phyloP scores from a whole-genome alignment of 1,140 invertebrate species.

The Sitophilus oryzae region DNA sequence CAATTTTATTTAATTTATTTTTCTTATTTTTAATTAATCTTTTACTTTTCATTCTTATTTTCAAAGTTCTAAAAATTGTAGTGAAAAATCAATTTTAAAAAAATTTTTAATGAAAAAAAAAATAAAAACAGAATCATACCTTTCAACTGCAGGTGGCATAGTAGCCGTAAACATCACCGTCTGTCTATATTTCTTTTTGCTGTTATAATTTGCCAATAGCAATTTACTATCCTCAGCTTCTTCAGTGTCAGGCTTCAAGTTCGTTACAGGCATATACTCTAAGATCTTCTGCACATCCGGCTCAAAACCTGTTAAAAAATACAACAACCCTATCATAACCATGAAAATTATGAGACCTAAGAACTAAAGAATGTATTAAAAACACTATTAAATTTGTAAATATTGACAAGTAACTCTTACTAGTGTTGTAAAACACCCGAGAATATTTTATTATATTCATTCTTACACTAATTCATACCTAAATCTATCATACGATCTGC shows the following conservation, averaged over 20 bases:
- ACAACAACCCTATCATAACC: too few species aligned
- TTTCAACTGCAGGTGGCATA: slow-evolving; percentile 97
- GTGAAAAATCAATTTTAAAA: too few species aligned
- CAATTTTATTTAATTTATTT: too few species aligned
- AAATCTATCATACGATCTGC: slow-evolving; percentile 99
- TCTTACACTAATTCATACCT: slow-evolving; percentile 42
- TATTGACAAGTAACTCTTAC: not conserved
- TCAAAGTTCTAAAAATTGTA: too few species aligned
- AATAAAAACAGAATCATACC: not conserved
- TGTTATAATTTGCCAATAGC: slow-evolving; percentile 90
- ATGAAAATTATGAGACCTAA: too few species aligned
- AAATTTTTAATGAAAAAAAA: not conserved
- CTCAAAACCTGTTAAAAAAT: slow-evolving; percentile 74
- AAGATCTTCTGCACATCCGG: slow-evolving; percentile 97
- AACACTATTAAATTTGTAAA: too few species aligned
- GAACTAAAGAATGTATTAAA: too few species aligned
- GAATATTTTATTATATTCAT: not conserved
- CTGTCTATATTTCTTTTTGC: slow-evolving; percentile 97
- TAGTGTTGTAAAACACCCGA: not conserved
- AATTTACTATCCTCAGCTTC: slow-evolving; percentile 91
- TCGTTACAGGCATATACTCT: slow-evolving; percentile 97
- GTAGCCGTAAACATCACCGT: slow-evolving; percentile 99
- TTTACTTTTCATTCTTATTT: too few species aligned
- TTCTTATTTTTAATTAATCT: too few species aligned
- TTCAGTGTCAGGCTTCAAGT: slow-evolving; percentile 97